phyloP scores from a whole-genome alignment of 2,113 vertebrate genomes.

The Melanerpes formicivorus region DNA sequence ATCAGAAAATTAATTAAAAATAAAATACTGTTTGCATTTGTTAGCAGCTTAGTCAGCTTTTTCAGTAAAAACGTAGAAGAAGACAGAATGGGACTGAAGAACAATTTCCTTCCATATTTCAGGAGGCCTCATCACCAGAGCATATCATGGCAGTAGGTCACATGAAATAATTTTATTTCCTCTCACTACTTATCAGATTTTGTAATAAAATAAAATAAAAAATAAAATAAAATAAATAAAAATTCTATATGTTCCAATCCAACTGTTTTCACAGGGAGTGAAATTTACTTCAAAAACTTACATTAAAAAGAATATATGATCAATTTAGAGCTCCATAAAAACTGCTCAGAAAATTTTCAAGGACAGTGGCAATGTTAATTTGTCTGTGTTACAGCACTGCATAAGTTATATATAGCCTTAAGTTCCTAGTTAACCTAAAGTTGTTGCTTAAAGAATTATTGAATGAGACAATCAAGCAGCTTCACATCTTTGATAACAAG shows the following conservation, averaged over 20 bases:
- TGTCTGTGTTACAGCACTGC: not conserved
- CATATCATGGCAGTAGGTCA: not conserved
- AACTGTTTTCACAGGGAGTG: not conserved
- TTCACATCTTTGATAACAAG: not conserved
- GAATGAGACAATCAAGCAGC: not conserved
- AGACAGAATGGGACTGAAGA: not conserved
- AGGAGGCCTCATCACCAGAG: not conserved
- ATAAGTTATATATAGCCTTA: not conserved
- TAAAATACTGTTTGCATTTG: not conserved
- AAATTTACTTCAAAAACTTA: not conserved
- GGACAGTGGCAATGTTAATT: not conserved
- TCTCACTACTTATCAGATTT: not conserved
- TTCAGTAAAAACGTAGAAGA: not conserved
- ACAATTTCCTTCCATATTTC: not conserved
- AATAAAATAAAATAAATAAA: not conserved
- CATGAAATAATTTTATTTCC: not conserved
- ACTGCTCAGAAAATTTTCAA: not conserved
- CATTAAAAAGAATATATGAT: not conserved
- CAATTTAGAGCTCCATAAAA: not conserved
- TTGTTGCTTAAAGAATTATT: not conserved
- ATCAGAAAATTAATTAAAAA: not conserved
- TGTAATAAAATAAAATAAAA: not conserved
- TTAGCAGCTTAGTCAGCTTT: not conserved
- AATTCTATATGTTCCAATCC: not conserved
- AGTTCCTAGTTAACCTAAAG: not conserved